These are phyloP conservation scores for Antennarius maculatus DNA, from an alignment of 2,797 vertebrate species.

Conservation along the genomic window DNA sequence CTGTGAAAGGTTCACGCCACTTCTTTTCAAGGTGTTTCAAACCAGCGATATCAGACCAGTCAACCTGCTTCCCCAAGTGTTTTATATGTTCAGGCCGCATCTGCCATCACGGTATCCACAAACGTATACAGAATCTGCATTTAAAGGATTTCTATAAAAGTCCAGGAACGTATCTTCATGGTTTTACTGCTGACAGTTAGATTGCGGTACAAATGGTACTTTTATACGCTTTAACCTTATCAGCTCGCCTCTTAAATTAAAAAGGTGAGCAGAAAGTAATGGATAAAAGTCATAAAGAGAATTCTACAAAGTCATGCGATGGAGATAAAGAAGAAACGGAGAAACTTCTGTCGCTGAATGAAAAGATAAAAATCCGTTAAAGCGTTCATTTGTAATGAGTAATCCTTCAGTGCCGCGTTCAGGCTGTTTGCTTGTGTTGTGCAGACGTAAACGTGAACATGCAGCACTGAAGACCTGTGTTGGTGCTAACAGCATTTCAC, in stretches of 20 bases:
- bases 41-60: conserved; percentile 28
- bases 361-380: no score
- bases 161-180: neutral
- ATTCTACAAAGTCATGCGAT: no score
- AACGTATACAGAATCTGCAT: conserved; percentile 6
- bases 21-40: conserved; percentile 29
- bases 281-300: neutral
- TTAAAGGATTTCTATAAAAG: conserved; percentile 26
- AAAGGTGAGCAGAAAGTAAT: neutral
- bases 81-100: conserved; percentile 10
- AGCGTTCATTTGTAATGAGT: no score
- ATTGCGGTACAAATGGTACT: no score
- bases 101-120: neutral
- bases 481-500: neutral
- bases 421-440: no score
- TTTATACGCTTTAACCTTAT: no score
- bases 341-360: no score
- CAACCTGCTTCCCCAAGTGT: conserved; percentile 1
- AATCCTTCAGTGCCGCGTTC: no score
- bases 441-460: no score
- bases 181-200: conserved; percentile 17
- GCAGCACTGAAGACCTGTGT: no score
- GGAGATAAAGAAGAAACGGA: no score
- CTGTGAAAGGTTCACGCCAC: conserved; percentile 34
- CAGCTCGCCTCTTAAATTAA: no score